Percentiles rank a stretch among this genome's conserved stretches.
Conservation (phyloP, 2,888 invertebrate genomes). For the Acleris literana region DNA sequence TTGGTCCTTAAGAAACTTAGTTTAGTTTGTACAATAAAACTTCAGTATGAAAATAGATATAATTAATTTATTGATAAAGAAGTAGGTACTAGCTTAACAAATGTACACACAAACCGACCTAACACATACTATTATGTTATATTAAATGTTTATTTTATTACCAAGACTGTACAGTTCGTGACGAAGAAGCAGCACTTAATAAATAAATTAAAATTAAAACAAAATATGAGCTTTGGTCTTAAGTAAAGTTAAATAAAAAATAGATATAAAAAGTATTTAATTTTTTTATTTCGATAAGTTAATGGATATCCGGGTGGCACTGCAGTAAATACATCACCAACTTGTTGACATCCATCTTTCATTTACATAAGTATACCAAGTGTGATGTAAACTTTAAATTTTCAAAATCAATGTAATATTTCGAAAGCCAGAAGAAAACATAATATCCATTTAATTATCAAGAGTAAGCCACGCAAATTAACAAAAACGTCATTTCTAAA, state of each 20-base stretch:
- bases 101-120: constrained; percentile 65
- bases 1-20: no score
- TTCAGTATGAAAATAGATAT: constrained; percentile 72
- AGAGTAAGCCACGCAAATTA: constrained; percentile 12
- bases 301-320: constrained; percentile 1
- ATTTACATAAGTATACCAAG: no score
- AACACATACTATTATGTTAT: constrained; percentile 51
- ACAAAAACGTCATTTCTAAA: constrained; percentile 6
- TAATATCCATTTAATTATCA: constrained; percentile 12
- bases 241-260: constrained; percentile 56
- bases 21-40: constrained; percentile 50
- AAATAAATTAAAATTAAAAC: constrained; percentile 50
- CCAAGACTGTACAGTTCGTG: constrained; percentile 54
- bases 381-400: not conserved
- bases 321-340: not conserved
- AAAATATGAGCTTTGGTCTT: constrained; percentile 73
- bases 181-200: constrained; percentile 45
- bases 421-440: not conserved
- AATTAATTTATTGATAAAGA: constrained; percentile 78
- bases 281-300: constrained; percentile 19
- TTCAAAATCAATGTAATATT: not conserved
- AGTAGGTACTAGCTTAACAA: constrained; percentile 57
- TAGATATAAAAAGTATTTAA: constrained; percentile 49
- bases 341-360: no score
- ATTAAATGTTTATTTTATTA: constrained; percentile 42